Conservation (phyloP, 2,888 invertebrate genomes). For the Campopleginae sp. region DNA sequence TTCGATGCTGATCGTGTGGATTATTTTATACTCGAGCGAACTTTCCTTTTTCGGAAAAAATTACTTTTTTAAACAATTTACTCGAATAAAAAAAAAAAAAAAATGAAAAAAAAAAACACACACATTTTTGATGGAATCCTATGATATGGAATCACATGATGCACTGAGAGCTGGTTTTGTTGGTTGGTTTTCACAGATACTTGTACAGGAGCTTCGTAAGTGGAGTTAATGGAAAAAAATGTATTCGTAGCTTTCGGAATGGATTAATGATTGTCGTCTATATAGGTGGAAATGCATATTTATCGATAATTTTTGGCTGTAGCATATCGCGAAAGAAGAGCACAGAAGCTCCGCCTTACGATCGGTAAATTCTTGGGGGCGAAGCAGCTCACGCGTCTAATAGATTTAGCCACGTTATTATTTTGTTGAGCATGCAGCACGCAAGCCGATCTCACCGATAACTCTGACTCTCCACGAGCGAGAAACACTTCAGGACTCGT, state of each 20-base stretch:
- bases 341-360: slow-evolving; percentile 33
- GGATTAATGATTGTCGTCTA: neutral
- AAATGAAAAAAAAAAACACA: too few species aligned
- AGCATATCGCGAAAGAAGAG: neutral
- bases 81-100: too few species aligned
- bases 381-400: slow-evolving; percentile 75
- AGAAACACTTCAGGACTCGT: slow-evolving; percentile 38
- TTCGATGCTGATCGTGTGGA: neutral
- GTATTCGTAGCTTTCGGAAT: neutral
- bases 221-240: neutral
- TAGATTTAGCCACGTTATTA: slow-evolving; percentile 80
- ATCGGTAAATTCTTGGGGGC: slow-evolving; percentile 66
- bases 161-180: neutral
- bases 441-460: slow-evolving; percentile 71
- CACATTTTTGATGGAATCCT: too few species aligned
- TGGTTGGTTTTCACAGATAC: neutral
- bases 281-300: neutral
- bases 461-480: slow-evolving; percentile 51
- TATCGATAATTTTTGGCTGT: neutral
- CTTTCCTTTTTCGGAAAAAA: too few species aligned
- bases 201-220: neutral
- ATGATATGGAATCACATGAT: too few species aligned
- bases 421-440: slow-evolving; percentile 78
- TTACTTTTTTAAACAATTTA: too few species aligned
- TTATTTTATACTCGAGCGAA: too few species aligned